Evolutionary conservation across 1,140 invertebrate species (phyloP).

Genomic region (Riptortus pedestris): DNA sequence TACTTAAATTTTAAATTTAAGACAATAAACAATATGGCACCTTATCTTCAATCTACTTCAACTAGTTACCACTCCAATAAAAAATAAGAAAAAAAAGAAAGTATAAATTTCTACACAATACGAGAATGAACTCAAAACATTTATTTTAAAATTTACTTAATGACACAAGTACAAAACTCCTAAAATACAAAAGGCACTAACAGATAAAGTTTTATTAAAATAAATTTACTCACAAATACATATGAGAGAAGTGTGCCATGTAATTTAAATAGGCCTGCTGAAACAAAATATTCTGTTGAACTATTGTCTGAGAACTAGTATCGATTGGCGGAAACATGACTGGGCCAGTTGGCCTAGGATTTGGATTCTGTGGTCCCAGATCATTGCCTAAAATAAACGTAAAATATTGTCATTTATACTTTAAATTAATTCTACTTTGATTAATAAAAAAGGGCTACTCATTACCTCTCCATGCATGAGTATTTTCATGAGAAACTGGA

Average conservation of each 20-base stretch:
- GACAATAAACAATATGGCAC: too few species aligned
- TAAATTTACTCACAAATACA: constrained; percentile 43
- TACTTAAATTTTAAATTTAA: too few species aligned
- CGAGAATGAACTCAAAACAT: too few species aligned
- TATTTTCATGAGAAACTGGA: background rate
- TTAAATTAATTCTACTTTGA: background rate
- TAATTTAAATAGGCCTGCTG: constrained; percentile 78
- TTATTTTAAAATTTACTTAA: too few species aligned
- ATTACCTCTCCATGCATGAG: background rate
- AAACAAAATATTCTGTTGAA: constrained; percentile 58
- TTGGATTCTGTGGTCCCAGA: background rate
- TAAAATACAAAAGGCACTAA: too few species aligned
- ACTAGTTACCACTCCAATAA: too few species aligned
- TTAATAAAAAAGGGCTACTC: too few species aligned
- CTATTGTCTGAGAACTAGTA: constrained; percentile 27
- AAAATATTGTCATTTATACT: background rate
- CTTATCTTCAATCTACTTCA: too few species aligned
- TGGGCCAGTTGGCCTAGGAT: background rate
- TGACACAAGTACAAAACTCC: too few species aligned
- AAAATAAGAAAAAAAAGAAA: too few species aligned
- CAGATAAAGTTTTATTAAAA: too few species aligned
- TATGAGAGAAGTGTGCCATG: constrained; percentile 70
- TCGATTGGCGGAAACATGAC: background rate
- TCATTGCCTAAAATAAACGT: background rate
- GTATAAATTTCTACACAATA: too few species aligned